Conservation (phyloP, 2,113 vertebrate genomes). For the Ancistrus triradiatus region DNA sequence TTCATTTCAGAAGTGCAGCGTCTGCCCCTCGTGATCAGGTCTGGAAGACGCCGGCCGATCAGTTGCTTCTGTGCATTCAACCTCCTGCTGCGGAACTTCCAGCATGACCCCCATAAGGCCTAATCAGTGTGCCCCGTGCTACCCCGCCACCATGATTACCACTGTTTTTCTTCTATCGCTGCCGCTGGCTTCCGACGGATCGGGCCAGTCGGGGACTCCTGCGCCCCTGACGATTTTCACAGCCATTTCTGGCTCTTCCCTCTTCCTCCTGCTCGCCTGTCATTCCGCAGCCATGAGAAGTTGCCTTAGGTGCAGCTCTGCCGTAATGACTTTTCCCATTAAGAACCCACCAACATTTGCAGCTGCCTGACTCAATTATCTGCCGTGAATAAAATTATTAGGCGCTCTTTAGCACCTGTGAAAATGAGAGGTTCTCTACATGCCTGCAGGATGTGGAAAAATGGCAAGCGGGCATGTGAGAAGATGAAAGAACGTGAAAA, state of each 20-base stretch:
- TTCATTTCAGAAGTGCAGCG: no score
- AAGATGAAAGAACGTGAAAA: neutral
- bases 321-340: conserved; percentile 38
- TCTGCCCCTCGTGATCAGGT: conserved; percentile 23
- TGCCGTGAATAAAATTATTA: conserved; percentile 21
- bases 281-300: conserved; percentile 33
- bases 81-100: neutral
- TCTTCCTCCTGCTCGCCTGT: conserved; percentile 13
- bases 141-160: conserved; percentile 56
- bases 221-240: conserved; percentile 9
- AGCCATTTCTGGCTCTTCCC: conserved; percentile 24
- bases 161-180: conserved; percentile 46
- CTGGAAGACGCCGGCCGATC: conserved; percentile 9
- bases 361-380: conserved; percentile 36
- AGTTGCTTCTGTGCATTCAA: neutral
- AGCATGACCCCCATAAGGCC: conserved; percentile 52
- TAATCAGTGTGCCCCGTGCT: conserved; percentile 55
- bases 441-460: neutral
- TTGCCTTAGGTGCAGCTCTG: conserved; percentile 25
- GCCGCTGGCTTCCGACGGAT: conserved; percentile 37
- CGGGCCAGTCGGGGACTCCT: conserved; percentile 44
- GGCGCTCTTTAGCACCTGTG: conserved; percentile 28
- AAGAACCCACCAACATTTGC: conserved; percentile 38
- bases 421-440: conserved; percentile 12
- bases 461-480: neutral